Evolutionary conservation across 1,140 invertebrate genomes (phyloP).

Genomic region (Drosophila nigrodunni): DNA sequence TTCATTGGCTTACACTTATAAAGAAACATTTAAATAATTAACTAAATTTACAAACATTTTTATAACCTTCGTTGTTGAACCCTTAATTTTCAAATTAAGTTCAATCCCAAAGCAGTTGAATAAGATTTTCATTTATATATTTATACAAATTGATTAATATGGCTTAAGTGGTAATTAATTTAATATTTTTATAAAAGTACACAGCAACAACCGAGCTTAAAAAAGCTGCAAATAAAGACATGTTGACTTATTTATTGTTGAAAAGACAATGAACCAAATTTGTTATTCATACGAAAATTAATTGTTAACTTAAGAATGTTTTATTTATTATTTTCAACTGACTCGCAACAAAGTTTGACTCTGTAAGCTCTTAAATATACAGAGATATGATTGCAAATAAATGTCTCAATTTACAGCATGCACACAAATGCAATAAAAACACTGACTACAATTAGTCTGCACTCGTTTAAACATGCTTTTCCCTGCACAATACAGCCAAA

Average conservation of each 20-base stretch:
- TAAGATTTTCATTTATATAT: constrained; percentile 5
- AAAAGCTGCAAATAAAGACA: constrained; percentile 1
- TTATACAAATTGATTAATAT: not conserved
- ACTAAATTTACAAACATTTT: no score
- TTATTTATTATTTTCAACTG: constrained; percentile 9
- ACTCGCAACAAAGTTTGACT: not conserved
- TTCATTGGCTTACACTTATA: not conserved
- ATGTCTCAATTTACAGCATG: constrained; percentile 26
- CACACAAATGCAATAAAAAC: constrained; percentile 1
- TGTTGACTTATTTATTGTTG: constrained; percentile 11
- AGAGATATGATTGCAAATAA: not conserved
- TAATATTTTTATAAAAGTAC: constrained; percentile 12
- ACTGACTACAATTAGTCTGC: constrained; percentile 15
- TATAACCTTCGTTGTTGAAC: constrained; percentile 13
- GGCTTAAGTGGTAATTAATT: constrained; percentile 1
- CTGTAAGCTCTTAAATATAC: not conserved
- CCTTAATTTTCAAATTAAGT: constrained; percentile 5
- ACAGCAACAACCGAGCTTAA: not conserved
- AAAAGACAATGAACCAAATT: constrained; percentile 20
- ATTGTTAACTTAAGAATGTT: constrained; percentile 11
- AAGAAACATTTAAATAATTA: not conserved
- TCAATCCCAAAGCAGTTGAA: not conserved
- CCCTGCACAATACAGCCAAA: not conserved
- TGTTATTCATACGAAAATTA: constrained; percentile 11
- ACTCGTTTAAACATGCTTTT: constrained; percentile 4